Conservation (phyloP, 2,113 vertebrate species). For the Turnix velox region DNA sequence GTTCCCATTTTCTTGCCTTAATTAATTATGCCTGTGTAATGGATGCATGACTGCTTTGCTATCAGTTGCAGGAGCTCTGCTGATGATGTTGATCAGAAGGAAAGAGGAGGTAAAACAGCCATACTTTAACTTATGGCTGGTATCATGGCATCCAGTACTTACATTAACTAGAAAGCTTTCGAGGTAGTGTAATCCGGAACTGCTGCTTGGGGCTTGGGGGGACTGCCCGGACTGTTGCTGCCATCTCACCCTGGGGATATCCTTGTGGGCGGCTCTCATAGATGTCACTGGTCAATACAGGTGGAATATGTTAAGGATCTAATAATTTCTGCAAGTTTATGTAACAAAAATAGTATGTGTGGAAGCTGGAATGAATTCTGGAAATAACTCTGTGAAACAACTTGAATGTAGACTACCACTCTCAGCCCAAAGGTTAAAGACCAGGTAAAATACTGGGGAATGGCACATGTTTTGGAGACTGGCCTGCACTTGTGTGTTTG, state of each 20-base stretch:
- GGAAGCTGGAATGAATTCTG: not conserved
- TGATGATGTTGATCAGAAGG: not conserved
- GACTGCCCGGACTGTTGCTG: constrained; percentile 30
- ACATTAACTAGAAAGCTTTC: not conserved
- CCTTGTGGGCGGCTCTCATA: constrained; percentile 61
- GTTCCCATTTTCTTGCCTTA: not conserved
- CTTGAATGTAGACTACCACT: not conserved
- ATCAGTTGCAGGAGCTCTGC: not conserved
- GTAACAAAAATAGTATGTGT: not conserved
- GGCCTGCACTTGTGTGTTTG: not conserved
- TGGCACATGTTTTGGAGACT: not conserved
- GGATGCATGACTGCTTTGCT: not conserved
- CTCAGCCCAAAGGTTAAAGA: not conserved
- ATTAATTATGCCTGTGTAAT: no score
- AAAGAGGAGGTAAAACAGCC: not conserved
- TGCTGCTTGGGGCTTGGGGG: not conserved
- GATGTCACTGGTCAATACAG: constrained; percentile 64
- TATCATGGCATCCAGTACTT: not conserved
- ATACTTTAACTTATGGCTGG: not conserved
- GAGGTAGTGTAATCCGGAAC: constrained; percentile 40
- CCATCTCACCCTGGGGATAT: constrained; percentile 43
- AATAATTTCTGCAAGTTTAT: not conserved
- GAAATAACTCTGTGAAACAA: not conserved
- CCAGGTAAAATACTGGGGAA: not conserved
- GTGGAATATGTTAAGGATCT: constrained; percentile 75